Conservation (phyloP, 1,140 invertebrate genomes). For the Littorina saxatilis region DNA sequence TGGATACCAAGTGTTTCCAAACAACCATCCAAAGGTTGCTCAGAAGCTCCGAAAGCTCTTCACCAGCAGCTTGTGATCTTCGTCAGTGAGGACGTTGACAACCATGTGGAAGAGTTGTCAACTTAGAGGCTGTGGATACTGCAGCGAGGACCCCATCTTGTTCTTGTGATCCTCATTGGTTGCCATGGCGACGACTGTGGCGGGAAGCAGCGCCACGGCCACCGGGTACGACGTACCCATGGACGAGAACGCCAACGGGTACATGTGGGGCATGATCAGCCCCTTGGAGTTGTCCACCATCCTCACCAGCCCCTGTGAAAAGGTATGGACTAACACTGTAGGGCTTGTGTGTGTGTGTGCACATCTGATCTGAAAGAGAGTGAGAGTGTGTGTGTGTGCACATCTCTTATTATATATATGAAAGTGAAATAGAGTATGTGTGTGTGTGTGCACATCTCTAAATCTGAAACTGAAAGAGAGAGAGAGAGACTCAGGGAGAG, state of each 20-base stretch:
- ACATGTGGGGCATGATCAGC: conserved; percentile 45
- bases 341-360: not conserved
- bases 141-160: not conserved
- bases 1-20: too few species aligned
- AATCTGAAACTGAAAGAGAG: not conserved
- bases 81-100: not conserved
- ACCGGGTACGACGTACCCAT: conserved; percentile 32
- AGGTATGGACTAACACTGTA: conserved; percentile 46
- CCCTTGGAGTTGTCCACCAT: conserved; percentile 50
- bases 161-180: not conserved
- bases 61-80: too few species aligned
- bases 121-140: not conserved
- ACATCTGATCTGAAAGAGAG: too few species aligned
- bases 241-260: conserved; percentile 49
- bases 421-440: not conserved
- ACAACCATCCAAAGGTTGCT: too few species aligned
- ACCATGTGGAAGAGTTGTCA: conserved; percentile 4
- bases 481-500: too few species aligned
- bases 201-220: not conserved
- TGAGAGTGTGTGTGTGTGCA: not conserved
- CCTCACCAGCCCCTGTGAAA: conserved; percentile 54
- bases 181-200: conserved; percentile 13
- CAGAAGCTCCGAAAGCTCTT: too few species aligned
- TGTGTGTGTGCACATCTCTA: not conserved
- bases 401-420: conserved; percentile 1